Base-by-base conservation (phyloP, 2,888 invertebrate species). In the Tinea trinotella region DNA sequence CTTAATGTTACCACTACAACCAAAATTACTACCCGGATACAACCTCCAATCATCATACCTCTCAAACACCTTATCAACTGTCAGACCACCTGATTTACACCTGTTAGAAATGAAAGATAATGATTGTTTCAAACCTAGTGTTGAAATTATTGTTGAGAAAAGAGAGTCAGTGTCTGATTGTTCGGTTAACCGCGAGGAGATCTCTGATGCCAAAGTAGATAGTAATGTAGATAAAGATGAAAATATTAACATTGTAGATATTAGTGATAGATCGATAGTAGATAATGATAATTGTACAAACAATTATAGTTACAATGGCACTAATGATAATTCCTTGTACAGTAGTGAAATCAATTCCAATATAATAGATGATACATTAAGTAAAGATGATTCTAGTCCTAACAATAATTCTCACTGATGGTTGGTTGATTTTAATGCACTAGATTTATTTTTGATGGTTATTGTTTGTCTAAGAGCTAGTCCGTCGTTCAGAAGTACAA, bases 1-100 rank as follows among this genome's bases (percentile, higher is more conserved):
- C 65, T 88, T 91, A 60, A 88, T 91, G 76, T 84, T 93, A 65
- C 92, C 92, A 56, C 75, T 93, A 56, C 93, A 93, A 87, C 92
- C 93, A 57, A 90, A 90, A 66, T 77, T 91, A 59, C 79, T 91
- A 61, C 88, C 89, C 46, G 87, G 85, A 24, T 88, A 88, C 70
- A 85, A 86, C 65, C 73, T 83, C 0, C 85, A 87, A 57, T 72
- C 84, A 10, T 78, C 82, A 56, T 85, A 76, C 64, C 67, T 82
- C 34, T 79, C 88, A 58, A 88, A 83, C 62, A 88, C 86, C 56
- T 70, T 87, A 0, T 88, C 88, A 1, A 85, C 85, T 19, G 84
- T 85, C 13, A 62, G 85, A 64, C 81, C 84, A 57, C 86, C 80
- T 57, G 84, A 77, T 57, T 57, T 79, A 58, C 60, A 36, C 61